Conservation (phyloP, 2,888 invertebrate genomes). For the Ametastegia equiseti region DNA sequence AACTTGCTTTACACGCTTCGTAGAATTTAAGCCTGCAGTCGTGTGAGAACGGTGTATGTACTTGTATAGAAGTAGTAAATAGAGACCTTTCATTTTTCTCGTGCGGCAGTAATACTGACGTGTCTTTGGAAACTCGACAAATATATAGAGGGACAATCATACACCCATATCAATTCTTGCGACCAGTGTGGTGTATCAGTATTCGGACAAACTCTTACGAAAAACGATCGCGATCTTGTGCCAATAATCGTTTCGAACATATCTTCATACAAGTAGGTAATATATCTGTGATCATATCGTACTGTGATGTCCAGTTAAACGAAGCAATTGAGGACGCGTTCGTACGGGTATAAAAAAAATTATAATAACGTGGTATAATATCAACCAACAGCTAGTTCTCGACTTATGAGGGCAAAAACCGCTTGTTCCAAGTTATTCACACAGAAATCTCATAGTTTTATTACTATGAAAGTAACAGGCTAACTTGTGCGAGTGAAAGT, state of each 20-base stretch:
- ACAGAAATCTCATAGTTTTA: not conserved
- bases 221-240: too few relatives aligned
- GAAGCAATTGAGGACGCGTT: not conserved
- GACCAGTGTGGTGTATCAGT: too few relatives aligned
- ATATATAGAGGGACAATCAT: not conserved
- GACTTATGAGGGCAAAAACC: not conserved
- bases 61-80: not conserved
- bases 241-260: not conserved
- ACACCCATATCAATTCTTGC: not conserved
- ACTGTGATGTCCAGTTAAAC: not conserved
- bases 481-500: constrained; percentile 17
- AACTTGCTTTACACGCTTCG: constrained; percentile 1
- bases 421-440: not conserved
- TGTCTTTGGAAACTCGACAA: not conserved
- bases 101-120: not conserved
- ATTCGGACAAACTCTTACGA: too few relatives aligned
- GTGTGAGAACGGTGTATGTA: too few relatives aligned
- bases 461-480: not conserved
- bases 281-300: not conserved
- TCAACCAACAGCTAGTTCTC: not conserved
- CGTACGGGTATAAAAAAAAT: not conserved
- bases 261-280: not conserved
- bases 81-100: not conserved
- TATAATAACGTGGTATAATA: not conserved
- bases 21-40: constrained; percentile 16